Evolutionary conservation across 1,140 invertebrate genomes (phyloP).

Genomic region (Adoxophyes honmai): DNA sequence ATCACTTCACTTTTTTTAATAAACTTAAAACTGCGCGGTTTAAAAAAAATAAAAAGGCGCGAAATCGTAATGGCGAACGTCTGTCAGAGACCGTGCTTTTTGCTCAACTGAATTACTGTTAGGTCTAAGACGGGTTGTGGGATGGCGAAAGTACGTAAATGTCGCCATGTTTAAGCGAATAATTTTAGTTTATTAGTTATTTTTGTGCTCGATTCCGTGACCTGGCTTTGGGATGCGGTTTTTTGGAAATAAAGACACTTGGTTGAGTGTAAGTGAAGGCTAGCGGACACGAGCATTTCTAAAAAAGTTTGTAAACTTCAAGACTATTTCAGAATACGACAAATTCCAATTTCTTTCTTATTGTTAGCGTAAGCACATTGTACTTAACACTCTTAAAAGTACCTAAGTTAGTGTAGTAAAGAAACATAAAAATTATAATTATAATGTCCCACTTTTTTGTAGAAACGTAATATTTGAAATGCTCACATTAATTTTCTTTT

Average conservation of each 20-base stretch:
- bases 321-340: too few relatives aligned
- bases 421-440: too few relatives aligned
- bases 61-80: background rate
- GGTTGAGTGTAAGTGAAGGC: too few relatives aligned
- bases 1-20: constrained; percentile 7
- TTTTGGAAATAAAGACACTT: background rate
- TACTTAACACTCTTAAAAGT: too few relatives aligned
- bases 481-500: too few relatives aligned
- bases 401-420: too few relatives aligned
- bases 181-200: constrained; percentile 14
- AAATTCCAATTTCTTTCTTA: too few relatives aligned
- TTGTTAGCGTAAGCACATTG: too few relatives aligned
- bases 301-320: too few relatives aligned
- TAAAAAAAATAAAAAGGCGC: background rate
- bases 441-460: too few relatives aligned
- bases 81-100: background rate
- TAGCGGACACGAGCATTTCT: too few relatives aligned
- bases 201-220: constrained; percentile 1
- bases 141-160: constrained; percentile 6
- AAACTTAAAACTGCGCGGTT: background rate
- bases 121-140: background rate
- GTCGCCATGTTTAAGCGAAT: constrained; percentile 7
- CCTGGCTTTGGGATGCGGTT: background rate
- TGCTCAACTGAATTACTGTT: constrained; percentile 8
- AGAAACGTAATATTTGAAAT: too few relatives aligned